Conservation (phyloP, 2,888 invertebrate species). For the Andrena chrysosceles region DNA sequence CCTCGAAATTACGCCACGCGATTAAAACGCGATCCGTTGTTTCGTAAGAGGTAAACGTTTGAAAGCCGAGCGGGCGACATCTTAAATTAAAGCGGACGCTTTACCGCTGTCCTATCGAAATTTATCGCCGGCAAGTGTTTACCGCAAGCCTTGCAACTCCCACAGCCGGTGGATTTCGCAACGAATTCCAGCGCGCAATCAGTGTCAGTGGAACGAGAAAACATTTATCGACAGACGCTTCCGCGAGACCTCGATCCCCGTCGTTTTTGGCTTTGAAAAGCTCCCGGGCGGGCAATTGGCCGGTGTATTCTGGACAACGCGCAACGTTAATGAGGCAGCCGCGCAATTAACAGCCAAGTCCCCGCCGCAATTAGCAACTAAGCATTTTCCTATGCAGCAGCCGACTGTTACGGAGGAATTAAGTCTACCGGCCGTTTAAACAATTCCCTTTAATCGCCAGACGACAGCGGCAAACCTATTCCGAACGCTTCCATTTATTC, state of each 20-base stretch:
- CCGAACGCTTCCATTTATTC: slow-evolving; percentile 28
- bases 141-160: background rate
- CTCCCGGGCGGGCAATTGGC: background rate
- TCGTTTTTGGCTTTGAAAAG: background rate
- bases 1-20: background rate
- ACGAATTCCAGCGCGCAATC: background rate
- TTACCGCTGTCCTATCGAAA: background rate
- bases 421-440: slow-evolving; percentile 43
- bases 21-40: background rate
- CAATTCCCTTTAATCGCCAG: slow-evolving; percentile 50
- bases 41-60: background rate
- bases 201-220: background rate
- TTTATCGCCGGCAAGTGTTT: background rate
- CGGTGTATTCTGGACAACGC: background rate
- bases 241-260: background rate
- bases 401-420: slow-evolving; percentile 29
- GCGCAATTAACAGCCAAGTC: slow-evolving; percentile 54
- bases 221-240: slow-evolving; percentile 8
- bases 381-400: slow-evolving; percentile 30
- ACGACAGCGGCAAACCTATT: slow-evolving; percentile 25
- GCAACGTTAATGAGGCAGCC: slow-evolving; percentile 45
- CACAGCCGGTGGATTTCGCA: background rate
- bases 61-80: background rate
- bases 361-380: slow-evolving; percentile 48
- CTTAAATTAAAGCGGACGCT: background rate